Evolutionary conservation across 2,888 invertebrate genomes (phyloP), one percentile per base, ranked within the genome.

Genomic region (Siphonodentalium dalli): DNA sequence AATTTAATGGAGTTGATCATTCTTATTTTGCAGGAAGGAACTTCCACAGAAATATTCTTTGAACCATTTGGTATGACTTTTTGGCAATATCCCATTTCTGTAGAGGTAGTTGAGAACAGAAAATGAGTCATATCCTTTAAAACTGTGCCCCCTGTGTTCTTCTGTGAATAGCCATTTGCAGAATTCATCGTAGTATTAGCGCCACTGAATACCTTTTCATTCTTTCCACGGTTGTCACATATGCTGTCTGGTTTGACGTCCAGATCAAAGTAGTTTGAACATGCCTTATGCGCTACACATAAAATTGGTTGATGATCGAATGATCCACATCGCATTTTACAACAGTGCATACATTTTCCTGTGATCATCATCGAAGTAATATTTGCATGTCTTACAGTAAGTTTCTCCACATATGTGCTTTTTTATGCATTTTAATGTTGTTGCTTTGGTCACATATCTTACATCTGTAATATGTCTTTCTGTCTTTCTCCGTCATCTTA

Each of bases 301-400:
- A 39, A n/a, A 26, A 37, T 50, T 6, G 37, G 50, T n/a, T n/a
- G 26, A 21, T 29, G 39, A 9, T 20, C 34, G 18, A 2, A 41
- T 21, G 8, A 8, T 26, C 49, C 49, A 34, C 49, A 49, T 20
- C n/a, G 13, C 7, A 29, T 37, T 26, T 42, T 43, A n/a, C 13
- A 5, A 43, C 42, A 50, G 20, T 50, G 23, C 21, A 15, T 6
- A 28, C 50, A 43, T 37, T 35, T 50, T 27, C 43, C 43, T 28
- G 28, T 59, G 54, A 18, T 44, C 41, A 40, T 39, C 43, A 11
- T 33, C 34, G n/a, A 31, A 34, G 40, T 35, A 58, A 34, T 35
- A 50, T 34, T 54, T 58, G 31, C 58, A 54, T 8, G 35, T 50
- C 26, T 44, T 54, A 34, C 47, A 54, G 23, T 40, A 58, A 21